Percentiles rank a stretch among this genome's conserved stretches.
Conservation (phyloP, 2,113 vertebrate species). For the Suncus etruscus region DNA sequence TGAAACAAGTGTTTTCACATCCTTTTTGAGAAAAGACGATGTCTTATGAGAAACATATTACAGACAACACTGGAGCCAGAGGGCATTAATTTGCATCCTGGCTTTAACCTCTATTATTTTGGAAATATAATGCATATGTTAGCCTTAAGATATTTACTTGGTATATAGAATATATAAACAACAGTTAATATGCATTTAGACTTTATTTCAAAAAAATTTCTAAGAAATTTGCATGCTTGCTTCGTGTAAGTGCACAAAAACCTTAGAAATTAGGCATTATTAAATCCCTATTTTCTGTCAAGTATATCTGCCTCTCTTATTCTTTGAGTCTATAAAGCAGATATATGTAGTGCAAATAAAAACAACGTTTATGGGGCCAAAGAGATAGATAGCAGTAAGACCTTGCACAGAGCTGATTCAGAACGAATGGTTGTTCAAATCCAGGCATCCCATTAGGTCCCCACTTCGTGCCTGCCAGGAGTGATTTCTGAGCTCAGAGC, state of each 20-base stretch:
- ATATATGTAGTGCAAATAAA: slow-evolving; percentile 3
- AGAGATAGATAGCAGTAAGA: too few relatives aligned
- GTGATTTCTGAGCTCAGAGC: too few relatives aligned
- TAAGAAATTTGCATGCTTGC: background rate
- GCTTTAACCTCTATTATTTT: background rate
- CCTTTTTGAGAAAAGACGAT: background rate
- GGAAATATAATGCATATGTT: background rate
- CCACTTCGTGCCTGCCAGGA: too few relatives aligned
- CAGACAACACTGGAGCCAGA: background rate
- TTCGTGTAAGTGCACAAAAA: background rate
- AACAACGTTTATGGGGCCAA: background rate
- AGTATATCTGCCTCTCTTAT: background rate
- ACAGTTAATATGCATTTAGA: background rate
- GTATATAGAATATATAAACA: background rate
- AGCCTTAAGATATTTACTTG: slow-evolving; percentile 11
- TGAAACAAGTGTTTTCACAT: background rate
- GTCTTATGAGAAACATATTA: background rate
- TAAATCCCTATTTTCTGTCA: background rate
- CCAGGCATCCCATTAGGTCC: too few relatives aligned
- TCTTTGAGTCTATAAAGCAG: background rate
- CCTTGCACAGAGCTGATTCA: too few relatives aligned
- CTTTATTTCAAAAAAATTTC: background rate
- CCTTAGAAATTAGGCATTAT: background rate
- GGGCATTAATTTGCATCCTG: slow-evolving; percentile 18
- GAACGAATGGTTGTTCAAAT: too few relatives aligned